Evolutionary conservation across 1,140 invertebrate species (phyloP), one percentile per base, ranked within the genome.

Genomic region (Frieseomelitta varia): DNA sequence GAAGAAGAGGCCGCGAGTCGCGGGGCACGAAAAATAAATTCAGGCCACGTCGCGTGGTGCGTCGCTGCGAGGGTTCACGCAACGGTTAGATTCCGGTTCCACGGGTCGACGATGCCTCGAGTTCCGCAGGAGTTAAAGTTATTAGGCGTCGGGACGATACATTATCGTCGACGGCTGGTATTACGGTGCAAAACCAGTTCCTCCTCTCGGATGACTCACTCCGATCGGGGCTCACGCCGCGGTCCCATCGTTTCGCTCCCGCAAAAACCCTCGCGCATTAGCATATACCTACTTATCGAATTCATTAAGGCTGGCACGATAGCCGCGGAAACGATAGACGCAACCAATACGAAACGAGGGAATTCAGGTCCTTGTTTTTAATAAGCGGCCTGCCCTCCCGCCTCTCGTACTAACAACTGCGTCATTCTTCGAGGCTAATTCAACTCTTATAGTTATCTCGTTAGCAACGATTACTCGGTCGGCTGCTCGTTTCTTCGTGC

Each of bases 121-220:
- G 78, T 87, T 81, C 53, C 87, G 17, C 55, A 76, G 79, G 65
- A 75, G 73, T 79, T 74, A 75, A 91, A 89, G 88, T 91, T 90
- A 90, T 89, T 89, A 88, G 87, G 84, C 85, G 86, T 91, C 79
- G 83, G 87, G 77, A 78, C 85, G 84, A 91, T 91, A 86, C 73
- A 90, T 90, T 90, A 91, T 91, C 88, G 90, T 87, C 55, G 71
- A 82, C 78, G 74, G 69, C 56, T 63, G 79, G 87, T 86, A 84
- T 91, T 87, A 90, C 87, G 90, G 88, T 88, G 86, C 83, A 61
- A 91, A 91, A 91, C 90, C 88, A 91, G 90, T 91, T 88, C 79
- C 58, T 51, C 51, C 81, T 10, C 30, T 4, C 15, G 73, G 81
- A 88, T 88, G 88, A 90, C 88, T 91, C 89, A 90, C 72, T 87